phyloP scores from a whole-genome alignment of 1,140 invertebrate species.

The Trachymyrmex septentrionalis region DNA sequence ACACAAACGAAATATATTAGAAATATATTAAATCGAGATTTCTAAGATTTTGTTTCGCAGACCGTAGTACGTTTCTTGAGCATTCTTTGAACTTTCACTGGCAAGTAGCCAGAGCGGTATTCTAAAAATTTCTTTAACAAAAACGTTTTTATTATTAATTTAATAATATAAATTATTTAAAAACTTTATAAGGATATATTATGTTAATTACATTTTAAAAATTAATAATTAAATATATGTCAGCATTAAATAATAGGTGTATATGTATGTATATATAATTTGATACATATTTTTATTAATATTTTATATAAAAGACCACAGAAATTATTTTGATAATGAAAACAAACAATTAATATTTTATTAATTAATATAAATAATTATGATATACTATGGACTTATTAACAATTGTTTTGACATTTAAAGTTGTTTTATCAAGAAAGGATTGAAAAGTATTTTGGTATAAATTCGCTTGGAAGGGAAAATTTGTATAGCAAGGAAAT shows the following conservation, averaged over 20 bases:
- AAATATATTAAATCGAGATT: background rate
- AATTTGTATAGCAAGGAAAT: background rate
- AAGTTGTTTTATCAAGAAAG: background rate
- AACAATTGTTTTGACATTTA: background rate
- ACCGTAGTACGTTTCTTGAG: background rate
- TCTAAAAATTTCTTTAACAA: too few relatives aligned
- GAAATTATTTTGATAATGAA: background rate
- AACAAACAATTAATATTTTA: background rate
- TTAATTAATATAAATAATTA: background rate
- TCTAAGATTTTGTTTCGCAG: background rate
- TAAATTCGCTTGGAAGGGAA: background rate
- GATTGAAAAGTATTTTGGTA: background rate
- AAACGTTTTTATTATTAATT: background rate
- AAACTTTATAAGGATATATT: background rate
- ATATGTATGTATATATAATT: too few relatives aligned
- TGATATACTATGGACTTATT: background rate
- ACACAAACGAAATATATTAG: background rate
- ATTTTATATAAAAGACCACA: background rate
- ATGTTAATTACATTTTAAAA: constrained; percentile 12
- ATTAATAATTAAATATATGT: background rate
- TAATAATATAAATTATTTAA: constrained; percentile 5
- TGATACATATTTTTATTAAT: background rate
- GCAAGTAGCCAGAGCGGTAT: too few relatives aligned
- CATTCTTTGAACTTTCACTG: too few relatives aligned
- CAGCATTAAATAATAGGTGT: too few relatives aligned